These are phyloP conservation scores for Cacatua alba DNA, from an alignment of 2,113 vertebrate genomes.

Conservation along the genomic window DNA sequence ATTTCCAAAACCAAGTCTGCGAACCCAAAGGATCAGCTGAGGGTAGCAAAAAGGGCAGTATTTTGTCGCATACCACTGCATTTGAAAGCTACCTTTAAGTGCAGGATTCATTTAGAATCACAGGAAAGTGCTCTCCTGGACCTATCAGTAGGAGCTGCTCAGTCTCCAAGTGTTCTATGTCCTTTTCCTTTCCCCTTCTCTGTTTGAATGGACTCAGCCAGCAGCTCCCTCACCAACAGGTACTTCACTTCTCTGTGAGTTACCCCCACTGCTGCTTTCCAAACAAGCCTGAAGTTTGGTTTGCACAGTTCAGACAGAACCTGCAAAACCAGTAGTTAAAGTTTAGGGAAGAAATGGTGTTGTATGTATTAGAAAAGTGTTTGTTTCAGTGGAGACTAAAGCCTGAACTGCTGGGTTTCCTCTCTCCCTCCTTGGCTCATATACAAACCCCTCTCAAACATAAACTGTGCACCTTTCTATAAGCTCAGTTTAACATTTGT, in stretches of 20 bases:
- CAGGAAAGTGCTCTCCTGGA: not conserved
- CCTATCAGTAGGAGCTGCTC: accelerated
- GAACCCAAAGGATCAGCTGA: not conserved
- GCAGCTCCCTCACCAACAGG: not conserved
- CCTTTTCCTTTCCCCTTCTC: not conserved
- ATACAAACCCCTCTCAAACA: not conserved
- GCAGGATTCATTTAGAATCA: not conserved
- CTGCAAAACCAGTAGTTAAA: not conserved
- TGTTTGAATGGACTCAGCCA: not conserved
- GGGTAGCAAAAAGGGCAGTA: not conserved
- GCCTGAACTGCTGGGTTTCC: not conserved
- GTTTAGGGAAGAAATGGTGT: not conserved
- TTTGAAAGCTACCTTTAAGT: not conserved
- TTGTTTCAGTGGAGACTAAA: not conserved
- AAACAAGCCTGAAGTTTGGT: not conserved
- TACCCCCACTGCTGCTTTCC: not conserved
- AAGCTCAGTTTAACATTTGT: not conserved
- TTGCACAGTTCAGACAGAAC: not conserved
- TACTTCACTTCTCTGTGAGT: not conserved
- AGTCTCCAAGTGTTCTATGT: not conserved
- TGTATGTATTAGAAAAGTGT: not conserved
- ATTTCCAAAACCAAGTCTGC: not conserved
- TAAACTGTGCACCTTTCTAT: not conserved
- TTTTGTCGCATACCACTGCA: not conserved
- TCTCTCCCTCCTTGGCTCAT: not conserved